phyloP scores from a whole-genome alignment of 2,113 vertebrate genomes.

The Edolisoma coerulescens region DNA sequence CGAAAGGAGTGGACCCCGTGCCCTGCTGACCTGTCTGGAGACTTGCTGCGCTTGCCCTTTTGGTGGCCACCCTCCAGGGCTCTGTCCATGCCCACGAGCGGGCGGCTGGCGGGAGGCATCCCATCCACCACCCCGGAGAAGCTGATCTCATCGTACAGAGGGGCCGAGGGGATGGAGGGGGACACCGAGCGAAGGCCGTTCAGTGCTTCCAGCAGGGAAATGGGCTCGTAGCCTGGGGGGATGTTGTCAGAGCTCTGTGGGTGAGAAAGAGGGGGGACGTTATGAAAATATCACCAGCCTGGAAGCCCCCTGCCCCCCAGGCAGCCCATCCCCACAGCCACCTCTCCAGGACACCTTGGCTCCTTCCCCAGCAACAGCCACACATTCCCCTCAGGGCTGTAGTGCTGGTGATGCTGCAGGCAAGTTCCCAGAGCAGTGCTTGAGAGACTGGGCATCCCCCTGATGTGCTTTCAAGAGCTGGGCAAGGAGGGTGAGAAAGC shows the following conservation, averaged over 20 bases:
- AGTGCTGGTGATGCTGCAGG: neutral
- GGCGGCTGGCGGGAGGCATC: conserved; percentile 69
- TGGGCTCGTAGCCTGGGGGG: conserved; percentile 94
- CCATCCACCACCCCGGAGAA: conserved; percentile 84
- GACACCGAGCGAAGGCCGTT: conserved; percentile 88
- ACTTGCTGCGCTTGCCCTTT: conserved; percentile 90
- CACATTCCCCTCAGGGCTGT: neutral
- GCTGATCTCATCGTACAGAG: conserved; percentile 91
- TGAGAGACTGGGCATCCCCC: neutral
- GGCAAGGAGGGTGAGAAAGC: neutral
- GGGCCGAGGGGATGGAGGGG: conserved; percentile 85
- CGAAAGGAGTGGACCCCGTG: fast-evolving
- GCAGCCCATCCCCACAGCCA: neutral
- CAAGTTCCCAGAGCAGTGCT: neutral
- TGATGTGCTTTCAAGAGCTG: neutral
- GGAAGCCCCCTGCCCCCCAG: neutral
- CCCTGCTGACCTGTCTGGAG: conserved; percentile 88
- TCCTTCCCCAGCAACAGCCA: neutral
- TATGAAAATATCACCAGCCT: neutral
- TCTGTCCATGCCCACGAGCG: conserved; percentile 79
- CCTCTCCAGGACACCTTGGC: neutral
- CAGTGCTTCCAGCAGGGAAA: conserved; percentile 92
- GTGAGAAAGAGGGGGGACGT: neutral
- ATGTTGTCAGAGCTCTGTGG: conserved; percentile 88
- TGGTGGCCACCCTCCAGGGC: conserved; percentile 80